Percentiles rank a stretch among this genome's conserved stretches.
Conservation (phyloP, 2,113 vertebrate species). For the Chinchilla lanigera region DNA sequence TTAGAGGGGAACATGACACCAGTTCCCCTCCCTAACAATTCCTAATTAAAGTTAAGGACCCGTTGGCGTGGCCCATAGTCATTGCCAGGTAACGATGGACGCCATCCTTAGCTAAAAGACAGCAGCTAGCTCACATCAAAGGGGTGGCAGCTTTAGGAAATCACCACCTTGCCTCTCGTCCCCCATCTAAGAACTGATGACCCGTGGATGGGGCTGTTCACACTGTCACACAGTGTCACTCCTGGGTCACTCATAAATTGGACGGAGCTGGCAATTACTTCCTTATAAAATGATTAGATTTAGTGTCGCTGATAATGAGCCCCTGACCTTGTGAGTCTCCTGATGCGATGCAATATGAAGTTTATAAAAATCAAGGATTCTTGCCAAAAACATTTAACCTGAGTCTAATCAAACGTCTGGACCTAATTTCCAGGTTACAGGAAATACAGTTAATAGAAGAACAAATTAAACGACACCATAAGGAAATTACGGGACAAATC, state of each 20-base stretch:
- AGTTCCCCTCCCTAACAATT: not conserved
- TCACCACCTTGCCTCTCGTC: not conserved
- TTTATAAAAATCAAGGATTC: not conserved
- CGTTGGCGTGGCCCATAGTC: not conserved
- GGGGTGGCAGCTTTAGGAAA: not conserved
- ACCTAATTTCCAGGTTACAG: slow-evolving; percentile 45
- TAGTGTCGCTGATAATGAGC: not conserved
- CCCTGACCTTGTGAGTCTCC: not conserved
- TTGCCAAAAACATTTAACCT: not conserved
- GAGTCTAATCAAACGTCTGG: slow-evolving; percentile 47
- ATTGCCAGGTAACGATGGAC: not conserved
- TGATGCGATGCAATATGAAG: not conserved
- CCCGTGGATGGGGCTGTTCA: not conserved
- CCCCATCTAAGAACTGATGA: not conserved
- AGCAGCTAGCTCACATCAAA: not conserved
- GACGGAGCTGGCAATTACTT: not conserved
- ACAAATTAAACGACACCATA: not conserved
- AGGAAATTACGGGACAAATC: not conserved
- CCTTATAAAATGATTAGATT: not conserved
- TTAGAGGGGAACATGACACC: not conserved
- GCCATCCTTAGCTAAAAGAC: not conserved
- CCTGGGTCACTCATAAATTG: not conserved
- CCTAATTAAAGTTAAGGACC: not conserved
- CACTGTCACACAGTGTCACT: not conserved
- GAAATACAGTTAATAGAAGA: slow-evolving; percentile 7